A percentile compares a stretch with the other conserved stretches of the same genome.
phyloP scores from a whole-genome alignment of 2,797 vertebrate genomes.

The Chlorospingus semifuscus region DNA sequence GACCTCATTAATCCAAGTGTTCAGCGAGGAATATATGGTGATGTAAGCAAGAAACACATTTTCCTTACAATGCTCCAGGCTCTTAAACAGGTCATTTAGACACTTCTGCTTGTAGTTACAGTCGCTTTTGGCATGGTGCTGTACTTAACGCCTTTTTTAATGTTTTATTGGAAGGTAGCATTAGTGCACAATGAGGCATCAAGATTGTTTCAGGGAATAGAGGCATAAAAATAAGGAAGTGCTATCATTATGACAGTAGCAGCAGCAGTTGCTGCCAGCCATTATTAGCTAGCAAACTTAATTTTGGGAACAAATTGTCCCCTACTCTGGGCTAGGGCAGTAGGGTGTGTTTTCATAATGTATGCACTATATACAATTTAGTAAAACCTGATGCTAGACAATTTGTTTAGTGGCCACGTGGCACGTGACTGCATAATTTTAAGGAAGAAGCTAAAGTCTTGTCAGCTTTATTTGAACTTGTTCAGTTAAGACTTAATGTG shows the following conservation, averaged over 20 bases:
- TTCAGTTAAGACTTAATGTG: neutral
- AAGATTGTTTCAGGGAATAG: neutral
- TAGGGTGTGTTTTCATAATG: neutral
- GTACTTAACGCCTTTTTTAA: neutral
- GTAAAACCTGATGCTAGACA: neutral
- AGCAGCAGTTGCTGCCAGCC: constrained; percentile 5
- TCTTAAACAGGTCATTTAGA: neutral
- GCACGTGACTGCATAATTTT: neutral
- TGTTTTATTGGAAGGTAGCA: neutral
- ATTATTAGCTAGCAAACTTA: neutral
- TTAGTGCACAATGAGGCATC: neutral
- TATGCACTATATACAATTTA: neutral
- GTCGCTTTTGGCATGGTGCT: neutral
- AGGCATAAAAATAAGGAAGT: constrained; percentile 35
- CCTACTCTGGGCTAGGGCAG: neutral
- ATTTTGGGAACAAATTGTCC: constrained; percentile 4
- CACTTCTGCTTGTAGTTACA: neutral
- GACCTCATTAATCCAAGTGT: neutral
- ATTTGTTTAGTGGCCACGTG: neutral
- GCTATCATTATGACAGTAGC: neutral
- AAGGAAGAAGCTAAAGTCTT: neutral
- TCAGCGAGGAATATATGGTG: neutral
- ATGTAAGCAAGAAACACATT: neutral
- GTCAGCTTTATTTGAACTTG: neutral
- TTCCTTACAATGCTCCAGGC: neutral